phyloP scores from a whole-genome alignment of 92 coral and sea anemone genomes.

The Micromussa lordhowensis region DNA sequence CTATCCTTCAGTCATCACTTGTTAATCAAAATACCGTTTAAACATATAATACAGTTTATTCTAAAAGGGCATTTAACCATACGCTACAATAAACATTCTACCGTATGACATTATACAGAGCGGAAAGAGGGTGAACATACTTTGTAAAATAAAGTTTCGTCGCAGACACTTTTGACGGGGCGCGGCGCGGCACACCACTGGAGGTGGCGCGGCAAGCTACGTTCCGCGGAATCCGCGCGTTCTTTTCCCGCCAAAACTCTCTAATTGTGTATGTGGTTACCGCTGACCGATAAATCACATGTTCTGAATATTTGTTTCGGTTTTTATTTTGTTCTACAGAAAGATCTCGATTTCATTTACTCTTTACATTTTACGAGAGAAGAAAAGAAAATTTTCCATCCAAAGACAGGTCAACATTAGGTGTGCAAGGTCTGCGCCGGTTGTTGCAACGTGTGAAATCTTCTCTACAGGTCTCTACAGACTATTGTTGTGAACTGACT shows the following conservation, averaged over 20 bases:
- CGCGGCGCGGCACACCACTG: conserved; percentile 19
- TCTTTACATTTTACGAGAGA: too few species aligned
- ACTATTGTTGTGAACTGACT: not conserved
- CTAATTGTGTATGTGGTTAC: not conserved
- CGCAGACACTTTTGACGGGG: conserved; percentile 12
- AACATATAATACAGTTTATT: not conserved
- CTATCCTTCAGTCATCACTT: not conserved
- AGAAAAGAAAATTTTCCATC: not conserved
- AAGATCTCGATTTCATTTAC: not conserved
- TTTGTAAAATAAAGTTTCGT: conserved; percentile 9
- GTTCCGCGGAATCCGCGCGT: conserved; percentile 1
- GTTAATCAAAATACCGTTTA: conserved; percentile 11
- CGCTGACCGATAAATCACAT: not conserved
- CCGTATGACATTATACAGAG: not conserved
- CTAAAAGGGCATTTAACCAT: not conserved
- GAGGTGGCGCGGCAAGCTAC: conserved; percentile 8
- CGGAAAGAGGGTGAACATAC: not conserved
- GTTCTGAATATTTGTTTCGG: not conserved
- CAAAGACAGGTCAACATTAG: not conserved
- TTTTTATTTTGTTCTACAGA: not conserved
- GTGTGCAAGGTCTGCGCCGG: not conserved
- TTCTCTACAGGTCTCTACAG: too few species aligned
- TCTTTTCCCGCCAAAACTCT: conserved; percentile 27
- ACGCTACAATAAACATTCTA: not conserved
- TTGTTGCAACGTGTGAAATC: not conserved